A percentile compares a stretch with the other conserved stretches of the same genome.
phyloP scores from a whole-genome alignment of 2,888 invertebrate species.

The Temnothorax rugatulus region DNA sequence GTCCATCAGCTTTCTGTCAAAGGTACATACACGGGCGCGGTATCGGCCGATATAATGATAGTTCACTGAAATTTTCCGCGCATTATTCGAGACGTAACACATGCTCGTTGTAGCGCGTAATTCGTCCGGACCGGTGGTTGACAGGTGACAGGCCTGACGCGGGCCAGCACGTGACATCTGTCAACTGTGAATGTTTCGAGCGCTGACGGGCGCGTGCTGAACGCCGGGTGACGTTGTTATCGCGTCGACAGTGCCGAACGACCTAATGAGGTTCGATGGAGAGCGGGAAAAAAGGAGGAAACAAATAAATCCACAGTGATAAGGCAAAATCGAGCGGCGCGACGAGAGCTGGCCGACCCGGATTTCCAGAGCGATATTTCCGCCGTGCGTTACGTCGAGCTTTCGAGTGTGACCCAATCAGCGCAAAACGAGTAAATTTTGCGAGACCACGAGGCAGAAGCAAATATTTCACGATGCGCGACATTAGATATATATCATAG shows the following conservation, averaged over 20 bases:
- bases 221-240: slow-evolving; percentile 75
- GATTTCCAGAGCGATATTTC: slow-evolving; percentile 50
- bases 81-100: slow-evolving; percentile 78
- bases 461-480: slow-evolving; percentile 35
- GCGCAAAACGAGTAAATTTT: slow-evolving; percentile 49
- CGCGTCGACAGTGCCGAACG: slow-evolving; percentile 72
- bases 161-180: slow-evolving; percentile 83
- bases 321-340: slow-evolving; percentile 39
- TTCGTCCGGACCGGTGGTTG: slow-evolving; percentile 83
- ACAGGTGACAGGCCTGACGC: slow-evolving; percentile 83
- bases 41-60: slow-evolving; percentile 75
- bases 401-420: slow-evolving; percentile 49
- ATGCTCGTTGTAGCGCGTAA: slow-evolving; percentile 80
- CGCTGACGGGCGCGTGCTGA: slow-evolving; percentile 75
- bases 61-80: slow-evolving; percentile 76
- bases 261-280: slow-evolving; percentile 70
- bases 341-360: slow-evolving; percentile 40
- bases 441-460: slow-evolving; percentile 26
- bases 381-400: slow-evolving; percentile 40
- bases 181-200: slow-evolving; percentile 83
- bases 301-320: slow-evolving; percentile 54
- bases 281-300: slow-evolving; percentile 55
- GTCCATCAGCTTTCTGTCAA: slow-evolving; percentile 75
- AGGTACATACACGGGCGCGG: slow-evolving; percentile 54
- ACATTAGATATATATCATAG: slow-evolving; percentile 31